Evolutionary conservation across 2,113 vertebrate species (phyloP).

Genomic region (Gorilla gorilla): DNA sequence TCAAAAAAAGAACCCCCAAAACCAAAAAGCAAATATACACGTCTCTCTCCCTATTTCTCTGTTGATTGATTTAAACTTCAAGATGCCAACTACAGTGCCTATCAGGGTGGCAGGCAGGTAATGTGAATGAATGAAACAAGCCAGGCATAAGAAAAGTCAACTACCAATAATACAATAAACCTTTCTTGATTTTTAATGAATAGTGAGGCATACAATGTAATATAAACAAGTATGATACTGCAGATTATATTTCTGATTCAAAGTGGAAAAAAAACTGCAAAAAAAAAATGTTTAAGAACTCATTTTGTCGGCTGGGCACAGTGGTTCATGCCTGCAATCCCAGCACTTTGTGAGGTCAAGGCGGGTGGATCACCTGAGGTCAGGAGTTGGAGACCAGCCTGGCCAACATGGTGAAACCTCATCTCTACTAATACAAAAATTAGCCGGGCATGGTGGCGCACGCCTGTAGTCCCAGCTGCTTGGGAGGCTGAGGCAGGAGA

Average conservation of each 20-base stretch:
- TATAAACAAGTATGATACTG: background rate
- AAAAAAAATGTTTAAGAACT: background rate
- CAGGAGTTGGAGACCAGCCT: too few relatives aligned
- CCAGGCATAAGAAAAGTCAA: background rate
- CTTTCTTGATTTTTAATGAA: slow-evolving; percentile 23
- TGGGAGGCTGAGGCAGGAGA: too few relatives aligned
- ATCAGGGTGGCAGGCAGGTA: rapidly evolving
- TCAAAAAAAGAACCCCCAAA: too few relatives aligned
- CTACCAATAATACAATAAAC: background rate
- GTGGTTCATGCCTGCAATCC: too few relatives aligned
- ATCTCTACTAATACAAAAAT: too few relatives aligned
- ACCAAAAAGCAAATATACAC: background rate
- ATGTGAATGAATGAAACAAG: background rate
- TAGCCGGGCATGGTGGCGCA: rapidly evolving
- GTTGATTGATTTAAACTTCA: background rate
- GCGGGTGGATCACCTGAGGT: too few relatives aligned
- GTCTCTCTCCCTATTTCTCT: background rate
- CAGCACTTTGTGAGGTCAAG: too few relatives aligned
- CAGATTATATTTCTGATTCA: background rate
- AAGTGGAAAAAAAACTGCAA: background rate
- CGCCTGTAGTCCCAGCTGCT: too few relatives aligned
- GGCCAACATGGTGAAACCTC: too few relatives aligned
- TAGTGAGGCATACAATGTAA: background rate
- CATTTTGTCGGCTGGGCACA: too few relatives aligned
- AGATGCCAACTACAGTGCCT: background rate